Base-by-base conservation (phyloP, 2,113 vertebrate genomes). In the Corapipo altera region DNA sequence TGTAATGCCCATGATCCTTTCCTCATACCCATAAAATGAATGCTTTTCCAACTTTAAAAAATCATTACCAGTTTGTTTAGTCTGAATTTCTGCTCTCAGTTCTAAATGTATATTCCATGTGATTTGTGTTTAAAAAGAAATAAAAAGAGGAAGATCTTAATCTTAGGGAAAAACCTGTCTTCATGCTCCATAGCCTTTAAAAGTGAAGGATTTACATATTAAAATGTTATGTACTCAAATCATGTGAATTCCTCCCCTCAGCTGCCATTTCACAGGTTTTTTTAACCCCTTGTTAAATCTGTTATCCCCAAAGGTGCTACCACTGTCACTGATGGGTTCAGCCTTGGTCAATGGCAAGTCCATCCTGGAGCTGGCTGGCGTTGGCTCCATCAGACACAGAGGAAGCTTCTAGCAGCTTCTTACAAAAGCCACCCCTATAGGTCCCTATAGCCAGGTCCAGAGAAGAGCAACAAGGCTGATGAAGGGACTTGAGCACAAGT, bases 221-320 rank as follows among this genome's bases (percentile, higher is more conserved):
- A 94, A 97, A 97, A 96, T 70, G 65, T 83, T 91, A 82, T 96
- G 83, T 92, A 48, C 83, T 97, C 81, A 92, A 89, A 96, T 96
- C 83, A 92, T 96, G 95, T 83, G 97, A 97, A 97, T 97, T 95
- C 48, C 20, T 24, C 22, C 24, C 23, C 48, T 49, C 48, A 49
- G 48, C 48, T 49, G 22, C 22, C 22, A 49, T 24, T 49, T 22
- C 48, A 49, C 48, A 49, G 12, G 22, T 49, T 49, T 49, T 49
- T 48, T 49, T 24, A 49, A 6, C 48, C 22, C 3, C 22, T 23
- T 48, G 46, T 49, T 49, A 24, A 24, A 49, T 49, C 48, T 49
- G 23, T 49, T 49, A 49, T 49, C 11, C 22, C 48, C 48, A 14
- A 49, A 49, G 48, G 23, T 48, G 22, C 23, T 49, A 49, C 23